A percentile compares a stretch with the other conserved stretches of the same genome.
Evolutionary conservation across 2,888 invertebrate genomes (phyloP).

Genomic region (Biston stratarius): DNA sequence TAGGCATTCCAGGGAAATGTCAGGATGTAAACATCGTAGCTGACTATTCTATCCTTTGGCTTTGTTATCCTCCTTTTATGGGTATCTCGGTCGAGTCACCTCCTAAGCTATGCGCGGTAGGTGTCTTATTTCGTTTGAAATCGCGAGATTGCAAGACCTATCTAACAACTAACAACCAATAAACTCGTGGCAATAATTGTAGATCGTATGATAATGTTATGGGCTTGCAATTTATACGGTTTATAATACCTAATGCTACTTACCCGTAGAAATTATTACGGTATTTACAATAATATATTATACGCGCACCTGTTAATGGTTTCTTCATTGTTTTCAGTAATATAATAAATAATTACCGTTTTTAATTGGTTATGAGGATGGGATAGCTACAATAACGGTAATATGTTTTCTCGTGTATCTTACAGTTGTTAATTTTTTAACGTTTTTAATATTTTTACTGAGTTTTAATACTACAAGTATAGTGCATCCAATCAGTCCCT

Average conservation of each 20-base stretch:
- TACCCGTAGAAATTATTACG: not conserved
- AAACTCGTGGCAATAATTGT: conserved; percentile 28
- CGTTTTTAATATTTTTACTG: not conserved
- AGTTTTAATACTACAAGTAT: conserved; percentile 41
- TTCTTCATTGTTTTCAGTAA: conserved; percentile 2
- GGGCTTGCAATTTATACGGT: conserved; percentile 11
- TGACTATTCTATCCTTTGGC: conserved; percentile 55
- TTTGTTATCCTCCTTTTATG: conserved; percentile 50
- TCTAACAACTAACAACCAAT: conserved; percentile 18
- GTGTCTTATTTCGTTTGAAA: conserved; percentile 33
- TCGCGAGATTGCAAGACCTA: conserved; percentile 19
- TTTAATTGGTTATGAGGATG: not conserved
- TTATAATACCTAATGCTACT: conserved; percentile 4
- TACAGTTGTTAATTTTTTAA: no score
- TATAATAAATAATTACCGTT: not conserved
- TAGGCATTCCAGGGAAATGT: conserved; percentile 50
- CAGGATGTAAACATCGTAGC: conserved; percentile 47
- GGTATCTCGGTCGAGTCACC: conserved; percentile 46
- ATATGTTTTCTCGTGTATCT: no score
- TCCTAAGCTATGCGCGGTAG: conserved; percentile 12
- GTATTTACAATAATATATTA: not conserved
- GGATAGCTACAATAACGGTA: no score
- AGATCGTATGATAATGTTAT: conserved; percentile 31
- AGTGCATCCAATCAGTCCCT: conserved; percentile 40
- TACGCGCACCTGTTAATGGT: not conserved